Conservation (phyloP, 2,888 invertebrate genomes). For the Phragmatobia fuliginosa region DNA sequence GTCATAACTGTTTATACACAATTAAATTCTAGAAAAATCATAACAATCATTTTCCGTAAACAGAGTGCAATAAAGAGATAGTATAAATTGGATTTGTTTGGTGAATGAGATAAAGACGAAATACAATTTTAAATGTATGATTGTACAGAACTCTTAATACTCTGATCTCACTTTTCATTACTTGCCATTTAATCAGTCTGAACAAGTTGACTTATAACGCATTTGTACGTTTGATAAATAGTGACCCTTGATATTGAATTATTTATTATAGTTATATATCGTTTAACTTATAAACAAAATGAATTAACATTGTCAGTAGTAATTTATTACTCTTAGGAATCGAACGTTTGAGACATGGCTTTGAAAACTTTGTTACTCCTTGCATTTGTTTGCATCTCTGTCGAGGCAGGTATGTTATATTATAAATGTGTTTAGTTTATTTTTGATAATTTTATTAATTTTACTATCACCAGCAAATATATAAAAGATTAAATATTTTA, state of each 20-base stretch:
- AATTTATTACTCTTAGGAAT: neutral
- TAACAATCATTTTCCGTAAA: neutral
- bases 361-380: constrained; percentile 16
- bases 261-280: constrained; percentile 7
- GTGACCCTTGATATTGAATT: constrained; percentile 22
- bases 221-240: constrained; percentile 11
- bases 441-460: too few relatives aligned
- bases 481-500: too few relatives aligned
- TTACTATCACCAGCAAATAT: too few relatives aligned
- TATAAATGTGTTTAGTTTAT: neutral
- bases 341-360: constrained; percentile 16
- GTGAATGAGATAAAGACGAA: neutral
- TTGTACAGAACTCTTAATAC: neutral
- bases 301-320: constrained; percentile 14
- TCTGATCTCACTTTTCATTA: neutral
- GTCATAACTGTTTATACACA: neutral
- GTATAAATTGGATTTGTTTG: neutral
- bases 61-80: neutral
- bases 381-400: constrained; percentile 7
- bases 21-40: neutral
- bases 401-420: constrained; percentile 17
- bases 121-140: neutral
- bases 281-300: constrained; percentile 11
- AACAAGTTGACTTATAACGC: neutral
- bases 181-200: neutral